Conservation (phyloP, 2,888 invertebrate species). For the Anthrax anthrax region DNA sequence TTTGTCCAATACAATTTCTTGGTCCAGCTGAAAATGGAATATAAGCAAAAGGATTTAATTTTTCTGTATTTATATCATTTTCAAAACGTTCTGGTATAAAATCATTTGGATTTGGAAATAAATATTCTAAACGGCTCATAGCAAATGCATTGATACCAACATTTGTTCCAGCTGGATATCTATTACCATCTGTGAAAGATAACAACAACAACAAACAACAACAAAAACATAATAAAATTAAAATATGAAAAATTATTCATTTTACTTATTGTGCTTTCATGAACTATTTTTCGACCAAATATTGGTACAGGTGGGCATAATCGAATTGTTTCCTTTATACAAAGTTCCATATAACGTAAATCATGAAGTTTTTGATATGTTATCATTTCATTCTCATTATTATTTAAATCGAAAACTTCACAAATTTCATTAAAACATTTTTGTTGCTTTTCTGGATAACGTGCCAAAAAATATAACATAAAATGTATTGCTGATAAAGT, state of each 20-base stretch:
- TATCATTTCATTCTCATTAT: slow-evolving; percentile 22
- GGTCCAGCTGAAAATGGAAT: slow-evolving; percentile 34
- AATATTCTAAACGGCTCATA: slow-evolving; percentile 23
- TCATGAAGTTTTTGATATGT: slow-evolving; percentile 26
- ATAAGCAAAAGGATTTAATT: slow-evolving; percentile 29
- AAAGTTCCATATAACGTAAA: slow-evolving; percentile 28
- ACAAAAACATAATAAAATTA: background rate
- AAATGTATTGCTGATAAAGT: slow-evolving; percentile 39
- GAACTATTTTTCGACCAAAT: slow-evolving; percentile 24
- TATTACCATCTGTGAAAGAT: slow-evolving; percentile 30
- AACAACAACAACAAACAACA: background rate
- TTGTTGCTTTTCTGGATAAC: slow-evolving; percentile 35
- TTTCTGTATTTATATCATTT: slow-evolving; percentile 22
- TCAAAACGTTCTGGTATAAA: slow-evolving; percentile 34
- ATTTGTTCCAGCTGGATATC: slow-evolving; percentile 29
- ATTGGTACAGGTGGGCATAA: slow-evolving; percentile 31
- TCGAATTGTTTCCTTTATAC: slow-evolving; percentile 31
- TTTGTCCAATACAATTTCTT: slow-evolving; percentile 34
- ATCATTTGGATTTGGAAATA: slow-evolving; percentile 23
- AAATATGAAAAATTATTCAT: background rate
- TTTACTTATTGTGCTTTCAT: slow-evolving; percentile 30
- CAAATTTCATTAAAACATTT: slow-evolving; percentile 36
- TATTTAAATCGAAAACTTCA: slow-evolving; percentile 22
- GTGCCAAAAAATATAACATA: slow-evolving; percentile 36
- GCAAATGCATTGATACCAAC: slow-evolving; percentile 27